phyloP scores from a whole-genome alignment of 1,140 invertebrate species.

The Listronotus bonariensis region DNA sequence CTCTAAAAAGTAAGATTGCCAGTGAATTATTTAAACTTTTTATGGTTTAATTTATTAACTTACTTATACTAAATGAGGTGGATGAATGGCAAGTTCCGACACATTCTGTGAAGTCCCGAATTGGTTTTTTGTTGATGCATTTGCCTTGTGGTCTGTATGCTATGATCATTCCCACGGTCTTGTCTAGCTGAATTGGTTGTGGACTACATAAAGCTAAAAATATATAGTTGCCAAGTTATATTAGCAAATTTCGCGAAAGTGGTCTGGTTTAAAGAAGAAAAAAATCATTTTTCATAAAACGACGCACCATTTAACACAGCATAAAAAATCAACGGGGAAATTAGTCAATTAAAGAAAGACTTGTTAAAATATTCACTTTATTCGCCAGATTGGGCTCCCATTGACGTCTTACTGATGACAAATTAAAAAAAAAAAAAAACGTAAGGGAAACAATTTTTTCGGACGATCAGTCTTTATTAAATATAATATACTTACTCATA shows the following conservation, averaged over 20 bases:
- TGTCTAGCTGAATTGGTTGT: conserved; percentile 57
- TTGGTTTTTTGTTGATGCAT: conserved; percentile 64
- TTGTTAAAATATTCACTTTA: no score
- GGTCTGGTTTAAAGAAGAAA: no score
- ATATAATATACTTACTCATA: conserved; percentile 54
- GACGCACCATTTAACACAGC: no score
- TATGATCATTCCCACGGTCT: conserved; percentile 63
- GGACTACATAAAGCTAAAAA: conserved; percentile 61
- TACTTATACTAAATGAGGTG: conserved; percentile 66
- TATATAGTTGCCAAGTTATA: conserved; percentile 30
- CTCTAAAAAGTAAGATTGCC: conserved; percentile 53
- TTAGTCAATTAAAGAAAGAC: no score
- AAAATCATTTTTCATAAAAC: no score
- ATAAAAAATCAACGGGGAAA: no score
- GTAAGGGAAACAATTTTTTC: no score
- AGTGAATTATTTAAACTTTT: neutral
- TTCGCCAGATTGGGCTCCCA: no score
- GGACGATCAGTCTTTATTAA: conserved; percentile 8
- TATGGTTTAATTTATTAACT: neutral
- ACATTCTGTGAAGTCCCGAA: conserved; percentile 68
- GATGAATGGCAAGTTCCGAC: conserved; percentile 68
- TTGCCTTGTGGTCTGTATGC: conserved; percentile 58
- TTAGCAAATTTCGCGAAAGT: no score
- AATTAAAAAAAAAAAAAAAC: conserved; percentile 11
- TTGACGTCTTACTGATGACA: no score